phyloP scores from a whole-genome alignment of 1,140 invertebrate genomes.

The Brevipalpus yothersi region DNA sequence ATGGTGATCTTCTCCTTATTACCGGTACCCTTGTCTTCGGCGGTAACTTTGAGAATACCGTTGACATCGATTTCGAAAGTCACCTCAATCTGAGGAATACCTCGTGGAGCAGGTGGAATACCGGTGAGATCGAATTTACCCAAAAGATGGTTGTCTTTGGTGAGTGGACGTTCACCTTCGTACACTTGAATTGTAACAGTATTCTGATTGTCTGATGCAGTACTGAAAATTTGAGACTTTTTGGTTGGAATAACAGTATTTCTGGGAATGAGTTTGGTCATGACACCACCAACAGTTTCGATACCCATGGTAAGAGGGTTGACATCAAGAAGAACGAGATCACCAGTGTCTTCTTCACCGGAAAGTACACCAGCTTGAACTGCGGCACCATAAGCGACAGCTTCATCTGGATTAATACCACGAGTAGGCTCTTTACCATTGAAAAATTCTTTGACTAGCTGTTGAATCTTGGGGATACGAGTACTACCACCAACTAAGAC shows the following conservation, averaged over 20 bases:
- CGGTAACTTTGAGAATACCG: conserved; percentile 78
- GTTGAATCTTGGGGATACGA: conserved; percentile 95
- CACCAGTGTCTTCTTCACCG: conserved; percentile 32
- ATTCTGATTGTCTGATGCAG: conserved; percentile 93
- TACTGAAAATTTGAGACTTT: conserved; percentile 98
- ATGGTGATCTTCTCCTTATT: conserved; percentile 58
- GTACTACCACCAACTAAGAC: conserved; percentile 96
- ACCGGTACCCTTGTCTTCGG: conserved; percentile 93
- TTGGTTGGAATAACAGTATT: conserved; percentile 99
- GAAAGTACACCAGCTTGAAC: conserved; percentile 75
- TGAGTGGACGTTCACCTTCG: conserved; percentile 96
- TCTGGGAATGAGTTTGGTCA: conserved; percentile 93
- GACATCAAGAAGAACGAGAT: conserved; percentile 87
- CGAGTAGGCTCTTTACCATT: conserved; percentile 88
- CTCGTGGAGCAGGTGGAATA: conserved; percentile 86
- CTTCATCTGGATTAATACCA: conserved; percentile 96
- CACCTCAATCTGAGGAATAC: conserved; percentile 59
- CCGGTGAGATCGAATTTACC: conserved; percentile 97
- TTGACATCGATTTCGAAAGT: conserved; percentile 99
- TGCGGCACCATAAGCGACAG: conserved; percentile 91
- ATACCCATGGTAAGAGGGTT: conserved; percentile 96
- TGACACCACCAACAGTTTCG: conserved; percentile 96
- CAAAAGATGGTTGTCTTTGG: conserved; percentile 91
- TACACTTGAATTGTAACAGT: conserved; percentile 93
- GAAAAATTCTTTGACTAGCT: conserved; percentile 97